Base-by-base conservation (phyloP, 2,113 vertebrate genomes). In the Herpailurus yagouaroundi region DNA sequence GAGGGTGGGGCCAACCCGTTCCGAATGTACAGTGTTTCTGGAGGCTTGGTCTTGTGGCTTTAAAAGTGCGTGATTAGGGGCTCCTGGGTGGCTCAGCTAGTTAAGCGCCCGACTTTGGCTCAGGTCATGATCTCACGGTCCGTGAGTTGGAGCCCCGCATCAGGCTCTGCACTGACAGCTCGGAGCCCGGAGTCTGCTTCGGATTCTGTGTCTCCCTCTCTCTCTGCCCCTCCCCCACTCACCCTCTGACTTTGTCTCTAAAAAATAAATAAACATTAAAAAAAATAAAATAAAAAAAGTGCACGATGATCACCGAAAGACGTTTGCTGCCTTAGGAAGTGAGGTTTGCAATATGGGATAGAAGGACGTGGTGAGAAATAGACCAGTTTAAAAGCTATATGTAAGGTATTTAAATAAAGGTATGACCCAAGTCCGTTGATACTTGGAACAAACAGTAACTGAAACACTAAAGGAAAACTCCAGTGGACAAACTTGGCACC, bases 1-100 rank as follows among this genome's bases (percentile, higher is more conserved):
- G 33, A 18, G 31, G 3, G 31, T 1, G 25, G 55, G 48, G 10
- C 33, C 5, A 1, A 3, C 36, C 7, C 25, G 0, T 4, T 33
- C 64, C 13, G 7, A 74, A 13, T 6, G 7, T 5, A 16, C 29
- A 1, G n/a, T 1, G 10, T 36, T 80, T 38, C 52, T 14, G 31
- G 33, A 86, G 50, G 11, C 48, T 21, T 23, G 86, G 3, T 21
- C 48, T 63, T 11, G 36, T 0, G 33, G 64, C 38, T 73, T 63
- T 55, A 15, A 23, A 60, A 25, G 21, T 60, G 57, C 57, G 9
- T 3, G 2, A 60, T 60, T 60, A 25, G 6, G 73, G 23, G 41
- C 19, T 0, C 41, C 27, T 18, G 14, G 41, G 14, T 16, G 41
- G 74, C 41, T 76, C 41, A 76, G 13, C 18, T 16, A 3, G 29